These are phyloP conservation scores for Stercorarius parasiticus DNA, from an alignment of 2,113 vertebrate species.

Conservation along the genomic window DNA sequence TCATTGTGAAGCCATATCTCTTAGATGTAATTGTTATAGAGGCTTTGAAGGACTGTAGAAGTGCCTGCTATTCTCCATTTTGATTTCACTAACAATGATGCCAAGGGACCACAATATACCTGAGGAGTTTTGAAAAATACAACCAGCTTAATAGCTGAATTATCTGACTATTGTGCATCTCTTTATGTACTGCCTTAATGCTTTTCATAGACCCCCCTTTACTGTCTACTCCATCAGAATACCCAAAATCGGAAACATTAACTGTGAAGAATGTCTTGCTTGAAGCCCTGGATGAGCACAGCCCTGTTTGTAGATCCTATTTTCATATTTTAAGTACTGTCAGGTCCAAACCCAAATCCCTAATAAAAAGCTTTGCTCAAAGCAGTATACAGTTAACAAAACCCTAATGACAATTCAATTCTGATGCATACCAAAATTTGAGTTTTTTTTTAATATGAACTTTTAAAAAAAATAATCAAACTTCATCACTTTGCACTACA, in stretches of 20 bases:
- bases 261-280: neutral
- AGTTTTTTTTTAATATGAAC: neutral
- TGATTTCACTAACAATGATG: neutral
- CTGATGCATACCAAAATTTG: neutral
- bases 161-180: neutral
- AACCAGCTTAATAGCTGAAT: neutral
- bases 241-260: neutral
- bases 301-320: neutral
- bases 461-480: too few relatives aligned
- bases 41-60: neutral
- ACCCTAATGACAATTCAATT: neutral
- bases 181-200: neutral
- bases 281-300: neutral
- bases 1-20: accelerated
- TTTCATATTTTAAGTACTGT: neutral
- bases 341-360: neutral
- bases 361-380: neutral
- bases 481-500: neutral
- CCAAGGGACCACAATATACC: neutral
- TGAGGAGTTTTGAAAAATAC: neutral
- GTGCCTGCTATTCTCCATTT: neutral
- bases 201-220: neutral
- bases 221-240: neutral
- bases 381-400: neutral
- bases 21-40: accelerated